Evolutionary conservation across 2,113 vertebrate species (phyloP), one percentile per base, ranked within the genome.

Genomic region (Strix aluco): DNA sequence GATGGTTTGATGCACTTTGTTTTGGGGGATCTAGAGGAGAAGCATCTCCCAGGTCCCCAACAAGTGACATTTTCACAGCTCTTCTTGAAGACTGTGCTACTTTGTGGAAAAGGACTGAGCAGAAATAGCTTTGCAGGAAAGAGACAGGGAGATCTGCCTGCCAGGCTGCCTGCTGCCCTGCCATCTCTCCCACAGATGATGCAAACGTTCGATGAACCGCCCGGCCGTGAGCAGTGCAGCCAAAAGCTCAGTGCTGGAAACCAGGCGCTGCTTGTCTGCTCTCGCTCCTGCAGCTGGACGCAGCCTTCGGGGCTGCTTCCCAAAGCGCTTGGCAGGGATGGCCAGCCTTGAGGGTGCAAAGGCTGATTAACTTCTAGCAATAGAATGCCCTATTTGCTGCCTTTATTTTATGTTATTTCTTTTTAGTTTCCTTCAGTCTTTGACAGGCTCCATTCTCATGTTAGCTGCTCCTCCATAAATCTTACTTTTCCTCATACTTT

Each of bases 161-260:
- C 16, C 21, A 11, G 25, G 13, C 49, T 54, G 40, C 1, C 1
- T 15, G 30, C 55, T 54, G 13, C 22, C 65, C 54, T 21, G 44
- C 36, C 4, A 1, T 15, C 26, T 34, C 72, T 42, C n/a, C 46
- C 0, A 7, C 51, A 32, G 63, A 22, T 0, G 7, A 20, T 27
- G 38, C 13, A 19, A 25, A 29, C 2, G 11, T 26, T 54, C 3
- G 7, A 5, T 6, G 72, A 51, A 10, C 34, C 0, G 0, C 57
- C 27, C 6, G 3, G 54, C 47, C 13, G 0, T 0, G 17, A 38
- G n/a, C 46, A 5, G 23, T 46, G 67, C 58, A 71, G 42, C 5
- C 42, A 55, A 8, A 86, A 44, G 9, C 36, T 47, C 4, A 18
- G 52, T 36, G 61, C 49, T 88, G 80, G 47, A 38, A 4, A 1